phyloP scores from a whole-genome alignment of 2,797 vertebrate species.

The Anguilla anguilla region DNA sequence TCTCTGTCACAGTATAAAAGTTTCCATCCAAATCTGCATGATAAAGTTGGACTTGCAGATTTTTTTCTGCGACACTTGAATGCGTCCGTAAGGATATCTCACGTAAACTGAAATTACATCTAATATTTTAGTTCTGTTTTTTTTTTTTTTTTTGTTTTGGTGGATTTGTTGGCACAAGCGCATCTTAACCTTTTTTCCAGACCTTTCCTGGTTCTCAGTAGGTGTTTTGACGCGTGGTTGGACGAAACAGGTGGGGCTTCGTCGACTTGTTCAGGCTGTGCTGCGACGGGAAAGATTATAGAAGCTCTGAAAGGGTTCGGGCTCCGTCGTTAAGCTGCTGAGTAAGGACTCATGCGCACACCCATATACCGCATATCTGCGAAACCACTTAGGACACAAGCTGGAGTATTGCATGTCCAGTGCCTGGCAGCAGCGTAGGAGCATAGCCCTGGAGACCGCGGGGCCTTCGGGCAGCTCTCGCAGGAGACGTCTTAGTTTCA shows the following conservation, averaged over 20 bases:
- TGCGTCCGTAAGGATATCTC: not conserved
- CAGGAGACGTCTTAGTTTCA: conserved; percentile 36
- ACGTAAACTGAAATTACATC: no score
- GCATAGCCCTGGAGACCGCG: not conserved
- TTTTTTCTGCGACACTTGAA: not conserved
- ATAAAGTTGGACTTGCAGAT: not conserved
- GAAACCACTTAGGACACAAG: conserved; percentile 8
- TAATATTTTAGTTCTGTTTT: not conserved
- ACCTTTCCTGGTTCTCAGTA: not conserved
- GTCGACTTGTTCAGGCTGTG: not conserved
- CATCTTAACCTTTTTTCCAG: not conserved
- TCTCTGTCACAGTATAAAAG: not conserved
- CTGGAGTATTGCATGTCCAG: conserved; percentile 14
- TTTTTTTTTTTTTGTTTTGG: not conserved
- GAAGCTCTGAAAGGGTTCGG: not conserved
- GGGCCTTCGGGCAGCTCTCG: not conserved
- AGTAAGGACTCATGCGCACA: not conserved
- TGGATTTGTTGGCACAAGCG: not conserved
- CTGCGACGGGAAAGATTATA: not conserved
- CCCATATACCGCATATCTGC: not conserved
- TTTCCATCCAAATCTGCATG: not conserved
- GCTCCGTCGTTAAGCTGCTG: not conserved
- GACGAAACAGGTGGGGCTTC: not conserved
- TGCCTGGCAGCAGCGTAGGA: not conserved
- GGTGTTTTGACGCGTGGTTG: not conserved